Percentiles rank a stretch among this genome's conserved stretches.
Conservation (phyloP, 1,140 invertebrate species). For the Apocrypta bakeri region DNA sequence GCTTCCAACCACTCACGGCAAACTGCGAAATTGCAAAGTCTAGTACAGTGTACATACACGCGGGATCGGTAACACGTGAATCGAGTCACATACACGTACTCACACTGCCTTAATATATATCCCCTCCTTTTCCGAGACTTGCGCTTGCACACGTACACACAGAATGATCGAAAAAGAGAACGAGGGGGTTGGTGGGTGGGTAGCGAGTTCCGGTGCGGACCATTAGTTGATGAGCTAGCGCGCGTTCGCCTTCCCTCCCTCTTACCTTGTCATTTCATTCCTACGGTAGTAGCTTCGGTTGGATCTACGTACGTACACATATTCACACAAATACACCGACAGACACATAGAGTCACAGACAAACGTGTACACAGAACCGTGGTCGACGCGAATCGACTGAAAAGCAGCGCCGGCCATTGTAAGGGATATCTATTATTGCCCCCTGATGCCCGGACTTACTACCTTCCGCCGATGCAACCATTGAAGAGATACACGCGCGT, state of each 20-base stretch:
- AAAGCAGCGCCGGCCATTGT: slow-evolving; percentile 70
- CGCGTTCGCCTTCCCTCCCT: slow-evolving; percentile 50
- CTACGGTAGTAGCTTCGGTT: neutral
- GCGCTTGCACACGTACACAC: neutral
- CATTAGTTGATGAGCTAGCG: slow-evolving; percentile 74
- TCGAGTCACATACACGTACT: neutral
- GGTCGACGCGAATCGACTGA: slow-evolving; percentile 58
- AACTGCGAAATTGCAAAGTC: slow-evolving; percentile 8
- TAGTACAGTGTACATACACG: neutral
- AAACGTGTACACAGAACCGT: neutral
- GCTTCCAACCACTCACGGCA: slow-evolving; percentile 1
- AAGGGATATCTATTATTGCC: slow-evolving; percentile 69
- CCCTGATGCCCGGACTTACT: slow-evolving; percentile 63
- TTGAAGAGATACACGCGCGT: slow-evolving; percentile 39
- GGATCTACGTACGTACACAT: neutral
- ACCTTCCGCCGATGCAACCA: slow-evolving; percentile 62
- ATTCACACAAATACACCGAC: neutral
- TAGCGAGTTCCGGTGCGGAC: slow-evolving; percentile 71
- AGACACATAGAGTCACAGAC: neutral
- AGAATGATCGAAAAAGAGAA: neutral
- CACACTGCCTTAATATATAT: neutral
- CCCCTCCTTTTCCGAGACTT: neutral
- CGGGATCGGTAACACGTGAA: neutral
- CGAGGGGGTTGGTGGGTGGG: slow-evolving; percentile 51
- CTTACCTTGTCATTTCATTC: slow-evolving; percentile 54